Conservation (phyloP, 2,888 invertebrate species). For the Hecatera dysodea region DNA sequence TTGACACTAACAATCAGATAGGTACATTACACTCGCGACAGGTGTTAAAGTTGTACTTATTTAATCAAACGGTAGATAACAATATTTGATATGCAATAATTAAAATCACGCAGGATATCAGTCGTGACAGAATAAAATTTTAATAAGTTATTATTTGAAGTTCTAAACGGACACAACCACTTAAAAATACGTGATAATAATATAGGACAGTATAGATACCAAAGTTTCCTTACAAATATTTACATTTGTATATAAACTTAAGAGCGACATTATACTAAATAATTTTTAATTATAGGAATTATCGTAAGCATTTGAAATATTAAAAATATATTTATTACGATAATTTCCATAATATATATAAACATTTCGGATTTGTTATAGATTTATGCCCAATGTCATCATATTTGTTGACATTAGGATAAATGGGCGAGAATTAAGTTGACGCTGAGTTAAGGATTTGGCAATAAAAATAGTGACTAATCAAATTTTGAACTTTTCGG, state of each 20-base stretch:
- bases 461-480: slow-evolving; percentile 6
- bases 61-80: slow-evolving; percentile 54
- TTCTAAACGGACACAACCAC: neutral
- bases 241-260: slow-evolving; percentile 30
- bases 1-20: slow-evolving; percentile 36
- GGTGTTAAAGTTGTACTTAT: slow-evolving; percentile 36
- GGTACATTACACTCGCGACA: slow-evolving; percentile 14
- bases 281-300: slow-evolving; percentile 3
- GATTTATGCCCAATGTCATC: neutral
- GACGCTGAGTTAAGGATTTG: slow-evolving; percentile 9
- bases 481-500: neutral
- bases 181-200: slow-evolving; percentile 45
- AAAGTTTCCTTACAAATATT: slow-evolving; percentile 33
- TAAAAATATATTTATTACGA: slow-evolving; percentile 1
- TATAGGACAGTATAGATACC: slow-evolving; percentile 5
- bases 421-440: slow-evolving; percentile 27
- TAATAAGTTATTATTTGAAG: slow-evolving; percentile 16
- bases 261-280: slow-evolving; percentile 19
- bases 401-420: too few species aligned
- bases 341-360: slow-evolving; percentile 34
- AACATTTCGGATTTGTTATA: too few species aligned
- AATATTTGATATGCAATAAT: slow-evolving; percentile 29
- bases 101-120: slow-evolving; percentile 48
- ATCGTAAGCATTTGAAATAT: slow-evolving; percentile 1
- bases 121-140: neutral